Conservation (phyloP, 2,797 vertebrate species). For the Micrastur ruficollis region DNA sequence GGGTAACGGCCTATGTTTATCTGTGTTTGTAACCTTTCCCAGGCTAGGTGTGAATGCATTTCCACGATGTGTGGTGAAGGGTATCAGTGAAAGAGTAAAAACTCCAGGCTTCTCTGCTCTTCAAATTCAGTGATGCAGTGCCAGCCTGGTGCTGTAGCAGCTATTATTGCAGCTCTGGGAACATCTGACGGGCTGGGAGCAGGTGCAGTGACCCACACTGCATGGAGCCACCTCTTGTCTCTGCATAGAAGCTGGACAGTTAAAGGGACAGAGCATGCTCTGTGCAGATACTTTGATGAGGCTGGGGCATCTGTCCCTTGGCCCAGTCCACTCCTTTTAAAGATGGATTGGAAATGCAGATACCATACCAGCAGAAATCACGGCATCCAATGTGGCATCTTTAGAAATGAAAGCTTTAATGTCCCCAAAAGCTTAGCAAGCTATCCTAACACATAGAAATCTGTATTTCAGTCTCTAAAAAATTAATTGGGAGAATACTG, state of each 20-base stretch:
- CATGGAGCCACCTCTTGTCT: background rate
- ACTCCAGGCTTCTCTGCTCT: background rate
- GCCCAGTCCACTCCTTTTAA: accelerated
- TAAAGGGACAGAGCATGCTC: background rate
- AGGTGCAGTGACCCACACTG: background rate
- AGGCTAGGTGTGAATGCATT: background rate
- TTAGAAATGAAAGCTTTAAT: background rate
- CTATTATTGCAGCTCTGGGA: background rate
- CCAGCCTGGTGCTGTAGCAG: background rate
- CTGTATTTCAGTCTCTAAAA: background rate
- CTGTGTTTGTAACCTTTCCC: background rate
- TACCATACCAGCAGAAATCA: background rate
- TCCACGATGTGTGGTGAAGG: background rate
- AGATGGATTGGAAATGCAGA: background rate
- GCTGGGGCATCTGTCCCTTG: background rate
- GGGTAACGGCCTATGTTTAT: background rate
- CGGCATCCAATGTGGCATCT: background rate
- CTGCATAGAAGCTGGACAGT: background rate
- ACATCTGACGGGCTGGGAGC: background rate
- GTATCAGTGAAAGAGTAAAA: background rate
- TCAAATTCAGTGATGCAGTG: background rate
- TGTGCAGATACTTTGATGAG: background rate
- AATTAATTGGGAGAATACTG: background rate
- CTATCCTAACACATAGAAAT: background rate
- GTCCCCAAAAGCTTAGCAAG: background rate